Percentiles rank a stretch among this genome's conserved stretches.
Evolutionary conservation across 2,113 vertebrate species (phyloP).

Genomic region (Phasianus colchicus): DNA sequence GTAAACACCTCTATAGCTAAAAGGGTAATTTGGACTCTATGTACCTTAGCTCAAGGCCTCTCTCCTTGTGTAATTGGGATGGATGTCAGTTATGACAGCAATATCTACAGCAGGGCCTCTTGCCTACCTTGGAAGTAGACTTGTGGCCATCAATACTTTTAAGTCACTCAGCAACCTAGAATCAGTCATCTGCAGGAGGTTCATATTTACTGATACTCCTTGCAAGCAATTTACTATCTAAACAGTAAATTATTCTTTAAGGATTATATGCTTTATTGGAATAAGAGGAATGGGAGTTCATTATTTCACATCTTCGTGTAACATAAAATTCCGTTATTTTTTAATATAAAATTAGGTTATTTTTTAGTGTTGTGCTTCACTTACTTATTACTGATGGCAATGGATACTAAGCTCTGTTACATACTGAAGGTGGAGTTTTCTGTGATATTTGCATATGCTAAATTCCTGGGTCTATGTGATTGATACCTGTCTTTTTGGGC

Average conservation of each 20-base stretch:
- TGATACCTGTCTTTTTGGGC: background rate
- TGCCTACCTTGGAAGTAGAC: background rate
- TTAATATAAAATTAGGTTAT: background rate
- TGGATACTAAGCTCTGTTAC: background rate
- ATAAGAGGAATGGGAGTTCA: background rate
- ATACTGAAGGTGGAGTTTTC: background rate
- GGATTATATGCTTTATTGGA: background rate
- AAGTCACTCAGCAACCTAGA: background rate
- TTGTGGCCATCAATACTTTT: background rate
- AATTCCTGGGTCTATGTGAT: background rate
- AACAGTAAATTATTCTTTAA: background rate
- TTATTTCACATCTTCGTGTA: background rate
- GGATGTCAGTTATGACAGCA: background rate
- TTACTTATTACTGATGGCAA: background rate
- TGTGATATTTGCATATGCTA: background rate
- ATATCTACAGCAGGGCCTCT: background rate
- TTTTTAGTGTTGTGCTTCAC: background rate
- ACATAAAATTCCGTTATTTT: background rate
- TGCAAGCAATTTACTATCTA: background rate
- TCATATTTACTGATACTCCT: background rate
- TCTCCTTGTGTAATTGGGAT: background rate
- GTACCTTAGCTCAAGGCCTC: background rate
- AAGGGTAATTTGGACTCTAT: background rate
- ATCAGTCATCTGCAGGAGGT: background rate
- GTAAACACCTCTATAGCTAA: conserved; percentile 15